A percentile compares a stretch with the other conserved stretches of the same genome.
phyloP scores from a whole-genome alignment of 1,140 invertebrate genomes.

The Drosophila parvula region DNA sequence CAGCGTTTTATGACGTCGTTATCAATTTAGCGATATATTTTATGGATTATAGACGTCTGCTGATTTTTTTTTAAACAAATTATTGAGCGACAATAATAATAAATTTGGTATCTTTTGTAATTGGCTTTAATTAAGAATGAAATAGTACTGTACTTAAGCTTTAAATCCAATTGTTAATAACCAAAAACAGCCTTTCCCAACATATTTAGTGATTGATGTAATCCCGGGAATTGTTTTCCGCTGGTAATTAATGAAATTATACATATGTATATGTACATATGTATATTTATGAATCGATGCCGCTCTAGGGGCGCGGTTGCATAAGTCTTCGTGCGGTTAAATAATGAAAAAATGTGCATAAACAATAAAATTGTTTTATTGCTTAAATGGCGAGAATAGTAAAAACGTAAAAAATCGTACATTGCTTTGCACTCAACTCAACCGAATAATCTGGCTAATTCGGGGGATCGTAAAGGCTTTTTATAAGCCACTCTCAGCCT shows the following conservation, averaged over 20 bases:
- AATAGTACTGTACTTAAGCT: background rate
- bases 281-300: slow-evolving; percentile 11
- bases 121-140: background rate
- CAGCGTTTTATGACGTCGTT: slow-evolving; percentile 22
- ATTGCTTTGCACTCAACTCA: slow-evolving; percentile 75
- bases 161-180: background rate
- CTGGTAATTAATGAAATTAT: slow-evolving; percentile 28
- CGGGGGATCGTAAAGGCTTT: slow-evolving; percentile 46
- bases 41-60: slow-evolving; percentile 13
- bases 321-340: slow-evolving; percentile 49
- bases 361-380: slow-evolving; percentile 64
- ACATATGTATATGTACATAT: no score
- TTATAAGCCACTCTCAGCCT: slow-evolving; percentile 26
- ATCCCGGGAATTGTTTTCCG: slow-evolving; percentile 19
- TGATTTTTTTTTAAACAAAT: slow-evolving; percentile 9
- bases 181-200: background rate
- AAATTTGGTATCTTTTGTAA: background rate
- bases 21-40: slow-evolving; percentile 32
- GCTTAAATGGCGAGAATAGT: slow-evolving; percentile 56
- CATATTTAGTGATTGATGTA: background rate
- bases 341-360: slow-evolving; percentile 47
- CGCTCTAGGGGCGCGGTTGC: slow-evolving; percentile 35
- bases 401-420: slow-evolving; percentile 40
- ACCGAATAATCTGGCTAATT: slow-evolving; percentile 62
- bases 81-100: slow-evolving; percentile 11